These are phyloP conservation scores for Xanthia icteritia DNA, from an alignment of 2,888 invertebrate genomes.

Conservation along the genomic window DNA sequence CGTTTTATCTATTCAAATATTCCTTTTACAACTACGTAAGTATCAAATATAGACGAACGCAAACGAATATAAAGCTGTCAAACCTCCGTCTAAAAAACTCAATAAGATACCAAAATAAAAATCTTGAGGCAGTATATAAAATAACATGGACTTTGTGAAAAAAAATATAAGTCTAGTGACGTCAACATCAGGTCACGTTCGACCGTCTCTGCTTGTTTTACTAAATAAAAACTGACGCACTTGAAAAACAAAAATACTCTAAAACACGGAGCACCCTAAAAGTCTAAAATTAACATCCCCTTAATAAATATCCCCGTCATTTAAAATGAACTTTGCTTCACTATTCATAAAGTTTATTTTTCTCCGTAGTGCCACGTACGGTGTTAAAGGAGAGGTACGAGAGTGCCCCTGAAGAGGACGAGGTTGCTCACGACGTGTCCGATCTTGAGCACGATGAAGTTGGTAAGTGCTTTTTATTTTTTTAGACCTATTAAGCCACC, in stretches of 20 bases:
- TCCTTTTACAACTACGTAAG: slow-evolving; percentile 41
- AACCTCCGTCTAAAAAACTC: slow-evolving; percentile 67
- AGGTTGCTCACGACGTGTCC: slow-evolving; percentile 90
- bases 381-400: slow-evolving; percentile 96
- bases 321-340: slow-evolving; percentile 65
- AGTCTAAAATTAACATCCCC: slow-evolving; percentile 85
- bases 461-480: slow-evolving; percentile 84
- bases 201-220: slow-evolving; percentile 65
- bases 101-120: slow-evolving; percentile 68
- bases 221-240: slow-evolving; percentile 70
- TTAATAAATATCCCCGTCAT: slow-evolving; percentile 71
- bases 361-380: slow-evolving; percentile 93
- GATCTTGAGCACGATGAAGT: slow-evolving; percentile 89
- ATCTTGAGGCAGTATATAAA: slow-evolving; percentile 55
- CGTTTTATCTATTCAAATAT: slow-evolving; percentile 60
- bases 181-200: slow-evolving; percentile 74
- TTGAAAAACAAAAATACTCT: slow-evolving; percentile 78
- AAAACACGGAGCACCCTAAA: slow-evolving; percentile 78
- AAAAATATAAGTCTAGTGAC: slow-evolving; percentile 41
- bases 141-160: slow-evolving; percentile 64
- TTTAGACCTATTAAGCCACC: slow-evolving; percentile 54
- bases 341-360: slow-evolving; percentile 74
- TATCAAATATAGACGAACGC: slow-evolving; percentile 52
- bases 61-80: slow-evolving; percentile 66
- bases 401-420: slow-evolving; percentile 94